A percentile compares a stretch with the other conserved stretches of the same genome.
Conservation (phyloP, 2,113 vertebrate species). For the Trinectes maculatus region DNA sequence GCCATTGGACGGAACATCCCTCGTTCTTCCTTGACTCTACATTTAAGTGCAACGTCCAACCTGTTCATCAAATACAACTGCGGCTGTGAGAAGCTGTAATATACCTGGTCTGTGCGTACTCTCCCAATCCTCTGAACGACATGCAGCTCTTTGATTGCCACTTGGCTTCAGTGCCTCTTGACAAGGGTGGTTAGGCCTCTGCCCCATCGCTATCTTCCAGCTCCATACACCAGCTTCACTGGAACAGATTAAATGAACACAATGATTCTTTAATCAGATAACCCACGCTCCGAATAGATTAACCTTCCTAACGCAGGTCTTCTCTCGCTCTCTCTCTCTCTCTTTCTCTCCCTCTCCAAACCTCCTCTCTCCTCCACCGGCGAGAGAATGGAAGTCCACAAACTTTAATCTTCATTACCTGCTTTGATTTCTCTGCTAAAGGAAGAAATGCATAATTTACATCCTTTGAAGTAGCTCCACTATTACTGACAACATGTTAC, state of each 20-base stretch:
- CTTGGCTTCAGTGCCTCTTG: constrained; percentile 64
- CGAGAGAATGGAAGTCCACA: constrained; percentile 68
- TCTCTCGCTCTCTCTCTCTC: constrained; percentile 63
- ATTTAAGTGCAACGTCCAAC: constrained; percentile 42
- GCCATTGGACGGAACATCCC: constrained; percentile 20
- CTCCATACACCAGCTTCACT: constrained; percentile 74
- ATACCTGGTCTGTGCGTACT: constrained; percentile 8
- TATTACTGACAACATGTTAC: constrained; percentile 87
- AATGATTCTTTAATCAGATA: constrained; percentile 84
- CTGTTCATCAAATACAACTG: constrained; percentile 53
- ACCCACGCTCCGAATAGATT: constrained; percentile 81
- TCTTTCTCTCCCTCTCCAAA: constrained; percentile 51
- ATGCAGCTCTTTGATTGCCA: constrained; percentile 44
- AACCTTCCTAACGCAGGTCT: constrained; percentile 79
- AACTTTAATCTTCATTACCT: constrained; percentile 86
- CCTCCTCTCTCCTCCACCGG: constrained; percentile 54
- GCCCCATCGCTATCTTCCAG: constrained; percentile 65
- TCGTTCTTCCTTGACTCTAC: constrained; percentile 2
- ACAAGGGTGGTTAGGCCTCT: constrained; percentile 44
- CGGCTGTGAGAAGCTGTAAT: constrained; percentile 54
- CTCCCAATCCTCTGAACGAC: constrained; percentile 37
- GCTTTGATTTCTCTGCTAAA: constrained; percentile 86
- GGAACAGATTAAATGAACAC: constrained; percentile 85
- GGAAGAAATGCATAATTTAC: constrained; percentile 88
- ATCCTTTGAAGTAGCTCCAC: constrained; percentile 84